Conservation (phyloP, 2,888 invertebrate genomes). For the Pollenia amentaria region DNA sequence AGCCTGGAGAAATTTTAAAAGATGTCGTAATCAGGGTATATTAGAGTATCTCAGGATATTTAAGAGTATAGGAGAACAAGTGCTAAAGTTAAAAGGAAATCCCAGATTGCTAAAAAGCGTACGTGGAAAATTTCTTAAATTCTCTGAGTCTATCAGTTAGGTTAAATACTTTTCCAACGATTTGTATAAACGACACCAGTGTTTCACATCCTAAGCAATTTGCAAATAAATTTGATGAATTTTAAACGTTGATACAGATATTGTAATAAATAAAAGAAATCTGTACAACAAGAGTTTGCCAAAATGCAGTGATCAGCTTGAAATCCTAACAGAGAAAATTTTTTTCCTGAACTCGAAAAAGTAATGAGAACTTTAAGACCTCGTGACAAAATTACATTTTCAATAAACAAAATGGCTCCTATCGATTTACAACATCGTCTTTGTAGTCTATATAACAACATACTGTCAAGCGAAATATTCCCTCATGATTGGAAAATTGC, state of each 20-base stretch:
- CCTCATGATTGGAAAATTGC: slow-evolving; percentile 30
- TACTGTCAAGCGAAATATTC: background rate
- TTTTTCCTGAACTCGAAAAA: background rate
- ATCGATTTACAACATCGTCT: background rate
- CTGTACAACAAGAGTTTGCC: background rate
- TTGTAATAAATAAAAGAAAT: background rate
- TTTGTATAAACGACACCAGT: background rate
- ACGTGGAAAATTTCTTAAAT: slow-evolving; percentile 38
- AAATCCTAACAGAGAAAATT: background rate
- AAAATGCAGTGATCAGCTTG: background rate
- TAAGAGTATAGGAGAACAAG: slow-evolving; percentile 3
- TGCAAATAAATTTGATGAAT: background rate
- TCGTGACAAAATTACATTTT: background rate
- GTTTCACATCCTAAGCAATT: background rate
- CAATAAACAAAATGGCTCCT: background rate
- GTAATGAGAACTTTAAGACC: background rate
- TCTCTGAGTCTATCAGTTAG: slow-evolving; percentile 31
- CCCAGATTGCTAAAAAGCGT: slow-evolving; percentile 34
- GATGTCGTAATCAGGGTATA: background rate
- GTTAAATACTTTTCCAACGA: background rate
- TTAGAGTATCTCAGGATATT: too few species aligned
- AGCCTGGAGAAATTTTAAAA: too few species aligned
- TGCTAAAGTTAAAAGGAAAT: slow-evolving; percentile 36
- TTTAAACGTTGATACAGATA: slow-evolving; percentile 19
- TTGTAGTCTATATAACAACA: background rate